phyloP scores from a whole-genome alignment of 2,888 invertebrate species.

The Drosophila kuntzei region DNA sequence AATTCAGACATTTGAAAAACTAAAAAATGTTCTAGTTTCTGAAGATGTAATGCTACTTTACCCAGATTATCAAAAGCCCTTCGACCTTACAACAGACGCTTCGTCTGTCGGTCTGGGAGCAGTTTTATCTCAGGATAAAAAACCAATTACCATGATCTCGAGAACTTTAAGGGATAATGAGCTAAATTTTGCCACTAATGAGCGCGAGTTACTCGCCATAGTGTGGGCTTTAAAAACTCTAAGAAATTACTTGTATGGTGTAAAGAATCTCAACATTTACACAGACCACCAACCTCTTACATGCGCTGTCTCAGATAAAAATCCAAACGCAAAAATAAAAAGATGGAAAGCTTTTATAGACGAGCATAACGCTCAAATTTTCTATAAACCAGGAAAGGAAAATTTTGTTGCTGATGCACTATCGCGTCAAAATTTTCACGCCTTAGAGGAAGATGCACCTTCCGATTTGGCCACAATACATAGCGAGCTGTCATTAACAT shows the following conservation, averaged over 20 bases:
- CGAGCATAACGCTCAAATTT: slow-evolving; percentile 5
- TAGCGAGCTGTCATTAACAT: background rate
- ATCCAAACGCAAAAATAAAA: slow-evolving; percentile 12
- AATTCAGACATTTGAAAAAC: background rate
- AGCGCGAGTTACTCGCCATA: too few relatives aligned
- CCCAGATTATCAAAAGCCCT: background rate
- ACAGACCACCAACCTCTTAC: slow-evolving; percentile 2
- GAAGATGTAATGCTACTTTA: slow-evolving; percentile 3
- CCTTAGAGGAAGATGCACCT: background rate
- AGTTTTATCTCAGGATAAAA: background rate
- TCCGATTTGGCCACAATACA: background rate
- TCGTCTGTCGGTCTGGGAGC: background rate
- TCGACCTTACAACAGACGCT: background rate
- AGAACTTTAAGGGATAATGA: background rate
- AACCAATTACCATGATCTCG: background rate
- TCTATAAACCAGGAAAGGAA: slow-evolving; percentile 12
- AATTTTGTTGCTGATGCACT: slow-evolving; percentile 14
- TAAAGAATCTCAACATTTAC: background rate
- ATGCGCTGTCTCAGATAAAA: slow-evolving; percentile 1
- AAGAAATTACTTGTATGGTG: background rate
- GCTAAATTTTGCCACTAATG: too few relatives aligned
- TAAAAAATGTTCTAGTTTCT: background rate
- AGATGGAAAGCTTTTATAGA: slow-evolving; percentile 1
- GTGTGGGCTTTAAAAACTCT: too few relatives aligned
- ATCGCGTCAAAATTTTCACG: slow-evolving; percentile 1